Evolutionary conservation across 2,797 vertebrate species (phyloP).

Genomic region (Tokudaia tokunoshimensis): DNA sequence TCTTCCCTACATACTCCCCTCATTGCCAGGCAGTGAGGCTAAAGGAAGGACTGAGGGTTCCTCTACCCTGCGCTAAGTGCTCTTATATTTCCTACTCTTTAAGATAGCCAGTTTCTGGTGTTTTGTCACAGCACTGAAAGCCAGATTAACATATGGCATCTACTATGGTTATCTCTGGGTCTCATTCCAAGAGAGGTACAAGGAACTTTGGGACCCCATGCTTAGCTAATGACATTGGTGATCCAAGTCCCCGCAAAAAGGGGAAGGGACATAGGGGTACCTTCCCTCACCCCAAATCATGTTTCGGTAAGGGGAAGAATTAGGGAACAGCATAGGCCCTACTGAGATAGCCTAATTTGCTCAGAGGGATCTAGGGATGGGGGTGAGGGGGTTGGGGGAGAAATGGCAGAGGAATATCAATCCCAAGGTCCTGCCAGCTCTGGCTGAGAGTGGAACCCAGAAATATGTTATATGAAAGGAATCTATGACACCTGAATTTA

Average conservation of each 20-base stretch:
- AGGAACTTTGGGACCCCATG: background rate
- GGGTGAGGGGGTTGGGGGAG: too few relatives aligned
- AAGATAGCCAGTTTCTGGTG: background rate
- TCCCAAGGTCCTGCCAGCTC: background rate
- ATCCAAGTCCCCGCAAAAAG: background rate
- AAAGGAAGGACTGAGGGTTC: background rate
- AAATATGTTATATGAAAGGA: rapidly evolving
- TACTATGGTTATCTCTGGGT: background rate
- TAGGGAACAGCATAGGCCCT: background rate
- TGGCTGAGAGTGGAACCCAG: background rate
- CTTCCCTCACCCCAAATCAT: background rate
- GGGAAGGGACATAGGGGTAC: background rate
- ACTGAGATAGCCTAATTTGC: background rate
- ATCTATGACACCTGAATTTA: background rate
- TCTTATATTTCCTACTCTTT: background rate
- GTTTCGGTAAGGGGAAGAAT: background rate
- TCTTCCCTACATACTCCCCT: background rate
- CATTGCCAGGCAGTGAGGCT: background rate
- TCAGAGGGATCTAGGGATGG: background rate
- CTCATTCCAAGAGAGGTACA: background rate
- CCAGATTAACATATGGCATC: background rate
- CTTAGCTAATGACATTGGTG: background rate
- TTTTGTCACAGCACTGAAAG: background rate
- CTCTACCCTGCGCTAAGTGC: background rate
- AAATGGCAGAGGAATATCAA: too few relatives aligned